Evolutionary conservation across 1,140 invertebrate species (phyloP).

Genomic region (Drosophila ogumai): DNA sequence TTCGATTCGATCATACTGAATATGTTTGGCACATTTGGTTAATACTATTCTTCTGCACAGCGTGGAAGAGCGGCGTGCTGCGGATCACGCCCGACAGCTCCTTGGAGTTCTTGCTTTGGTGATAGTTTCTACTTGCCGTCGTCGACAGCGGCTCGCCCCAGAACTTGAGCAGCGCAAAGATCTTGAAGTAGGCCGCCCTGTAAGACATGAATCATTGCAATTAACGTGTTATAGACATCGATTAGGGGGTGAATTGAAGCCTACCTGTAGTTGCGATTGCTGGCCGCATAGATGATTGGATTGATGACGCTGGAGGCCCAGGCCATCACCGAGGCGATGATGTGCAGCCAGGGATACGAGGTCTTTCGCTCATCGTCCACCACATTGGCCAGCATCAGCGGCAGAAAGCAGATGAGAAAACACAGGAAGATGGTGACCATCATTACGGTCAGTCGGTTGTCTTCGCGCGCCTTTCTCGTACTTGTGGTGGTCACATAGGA

Average conservation of each 20-base stretch:
- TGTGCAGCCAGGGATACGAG: constrained; percentile 90
- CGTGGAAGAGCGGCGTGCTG: constrained; percentile 81
- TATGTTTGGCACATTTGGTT: constrained; percentile 84
- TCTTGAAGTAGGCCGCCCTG: constrained; percentile 80
- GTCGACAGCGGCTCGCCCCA: constrained; percentile 82
- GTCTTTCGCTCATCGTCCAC: constrained; percentile 89
- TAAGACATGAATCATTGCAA: neutral
- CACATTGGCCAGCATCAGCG: constrained; percentile 94
- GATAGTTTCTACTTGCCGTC: constrained; percentile 83
- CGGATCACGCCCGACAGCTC: constrained; percentile 79
- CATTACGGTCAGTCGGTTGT: constrained; percentile 91
- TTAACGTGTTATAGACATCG: neutral
- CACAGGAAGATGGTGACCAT: constrained; percentile 94
- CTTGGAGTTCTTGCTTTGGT: constrained; percentile 83
- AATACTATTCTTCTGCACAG: constrained; percentile 78
- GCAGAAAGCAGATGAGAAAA: constrained; percentile 93
- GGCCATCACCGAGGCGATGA: constrained; percentile 92
- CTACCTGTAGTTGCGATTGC: constrained; percentile 91
- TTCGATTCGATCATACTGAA: constrained; percentile 71
- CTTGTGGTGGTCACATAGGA: constrained; percentile 70
- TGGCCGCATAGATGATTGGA: constrained; percentile 94
- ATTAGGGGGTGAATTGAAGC: neutral
- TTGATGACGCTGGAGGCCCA: constrained; percentile 95
- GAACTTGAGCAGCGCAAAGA: constrained; percentile 78
- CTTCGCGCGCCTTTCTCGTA: constrained; percentile 87